Evolutionary conservation across 1,140 invertebrate species (phyloP).

Genomic region (Tyrophagus putrescentiae): DNA sequence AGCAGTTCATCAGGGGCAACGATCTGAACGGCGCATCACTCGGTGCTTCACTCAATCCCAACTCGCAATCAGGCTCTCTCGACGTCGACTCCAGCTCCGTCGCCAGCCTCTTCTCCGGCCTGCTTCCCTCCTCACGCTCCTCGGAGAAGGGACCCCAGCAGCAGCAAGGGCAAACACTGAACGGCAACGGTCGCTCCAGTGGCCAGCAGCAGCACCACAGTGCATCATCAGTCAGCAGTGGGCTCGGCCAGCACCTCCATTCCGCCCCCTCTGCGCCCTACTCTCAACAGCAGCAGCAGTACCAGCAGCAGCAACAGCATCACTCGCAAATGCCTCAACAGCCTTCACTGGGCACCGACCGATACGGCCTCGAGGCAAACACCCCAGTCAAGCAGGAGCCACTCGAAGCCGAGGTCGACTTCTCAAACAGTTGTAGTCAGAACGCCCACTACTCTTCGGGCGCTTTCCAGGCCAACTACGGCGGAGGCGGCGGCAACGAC

Average conservation of each 20-base stretch:
- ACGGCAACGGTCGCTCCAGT: neutral
- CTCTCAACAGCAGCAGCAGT: constrained; percentile 18
- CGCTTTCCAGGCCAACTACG: constrained; percentile 20
- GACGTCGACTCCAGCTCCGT: neutral
- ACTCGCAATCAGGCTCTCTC: neutral
- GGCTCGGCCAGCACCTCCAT: too few species aligned
- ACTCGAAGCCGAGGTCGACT: constrained; percentile 22
- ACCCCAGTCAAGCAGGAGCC: constrained; percentile 26
- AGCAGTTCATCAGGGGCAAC: constrained; percentile 26
- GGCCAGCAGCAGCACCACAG: neutral
- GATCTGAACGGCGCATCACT: constrained; percentile 16
- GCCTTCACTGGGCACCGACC: constrained; percentile 20
- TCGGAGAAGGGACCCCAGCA: neutral
- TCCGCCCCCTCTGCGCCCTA: too few species aligned
- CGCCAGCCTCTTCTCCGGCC: neutral
- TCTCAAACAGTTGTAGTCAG: constrained; percentile 24
- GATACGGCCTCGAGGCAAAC: constrained; percentile 26
- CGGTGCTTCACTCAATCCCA: constrained; percentile 9
- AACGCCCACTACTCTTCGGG: constrained; percentile 18
- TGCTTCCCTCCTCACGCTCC: too few species aligned
- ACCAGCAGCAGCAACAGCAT: constrained; percentile 1
- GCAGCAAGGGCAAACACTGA: neutral
- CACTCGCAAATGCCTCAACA: constrained; percentile 26
- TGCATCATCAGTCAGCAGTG: constrained; percentile 2
- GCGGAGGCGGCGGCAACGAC: neutral